phyloP scores from a whole-genome alignment of 2,797 vertebrate genomes.

The Poeciliopsis gracilis region DNA sequence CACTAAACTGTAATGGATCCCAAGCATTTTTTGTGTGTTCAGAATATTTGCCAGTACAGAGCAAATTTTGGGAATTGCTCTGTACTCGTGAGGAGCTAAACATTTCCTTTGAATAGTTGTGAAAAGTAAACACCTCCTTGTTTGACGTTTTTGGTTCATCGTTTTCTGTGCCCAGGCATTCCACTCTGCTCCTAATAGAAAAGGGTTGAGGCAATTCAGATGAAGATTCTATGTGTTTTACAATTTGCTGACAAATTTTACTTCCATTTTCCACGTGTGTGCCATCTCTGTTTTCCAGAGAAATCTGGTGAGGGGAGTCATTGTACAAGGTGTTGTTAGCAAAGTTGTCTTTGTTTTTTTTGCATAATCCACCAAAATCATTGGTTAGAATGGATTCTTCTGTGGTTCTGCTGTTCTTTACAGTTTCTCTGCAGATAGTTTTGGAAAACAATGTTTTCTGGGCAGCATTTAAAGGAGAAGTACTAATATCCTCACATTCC shows the following conservation, averaged over 20 bases:
- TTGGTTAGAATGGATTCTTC: conserved; percentile 23
- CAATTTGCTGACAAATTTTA: conserved; percentile 19
- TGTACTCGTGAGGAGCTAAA: conserved; percentile 60
- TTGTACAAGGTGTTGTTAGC: conserved; percentile 14
- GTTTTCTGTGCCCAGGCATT: conserved; percentile 32
- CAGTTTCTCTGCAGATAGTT: conserved; percentile 12
- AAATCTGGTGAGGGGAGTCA: conserved; percentile 9
- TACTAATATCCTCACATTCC: conserved; percentile 12
- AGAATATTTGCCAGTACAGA: conserved; percentile 35
- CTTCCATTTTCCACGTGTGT: conserved; percentile 16
- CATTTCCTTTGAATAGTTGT: conserved; percentile 86
- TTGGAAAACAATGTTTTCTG: conserved; percentile 31
- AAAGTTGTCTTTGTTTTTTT: conserved; percentile 24
- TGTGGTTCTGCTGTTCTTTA: conserved; percentile 31
- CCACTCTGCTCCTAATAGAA: conserved; percentile 31
- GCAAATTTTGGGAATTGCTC: conserved; percentile 43
- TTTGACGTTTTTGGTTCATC: conserved; percentile 66
- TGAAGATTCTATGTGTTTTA: conserved; percentile 4
- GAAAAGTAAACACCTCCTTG: conserved; percentile 84
- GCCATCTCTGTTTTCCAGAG: conserved; percentile 24
- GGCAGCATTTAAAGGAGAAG: conserved; percentile 22
- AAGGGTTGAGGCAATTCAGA: conserved; percentile 17
- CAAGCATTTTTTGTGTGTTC: conserved; percentile 51
- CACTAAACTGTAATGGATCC: conserved; percentile 62
- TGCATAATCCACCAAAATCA: neutral